Base-by-base conservation (phyloP, 1,140 invertebrate species). In the Cryptotermes secundus region DNA sequence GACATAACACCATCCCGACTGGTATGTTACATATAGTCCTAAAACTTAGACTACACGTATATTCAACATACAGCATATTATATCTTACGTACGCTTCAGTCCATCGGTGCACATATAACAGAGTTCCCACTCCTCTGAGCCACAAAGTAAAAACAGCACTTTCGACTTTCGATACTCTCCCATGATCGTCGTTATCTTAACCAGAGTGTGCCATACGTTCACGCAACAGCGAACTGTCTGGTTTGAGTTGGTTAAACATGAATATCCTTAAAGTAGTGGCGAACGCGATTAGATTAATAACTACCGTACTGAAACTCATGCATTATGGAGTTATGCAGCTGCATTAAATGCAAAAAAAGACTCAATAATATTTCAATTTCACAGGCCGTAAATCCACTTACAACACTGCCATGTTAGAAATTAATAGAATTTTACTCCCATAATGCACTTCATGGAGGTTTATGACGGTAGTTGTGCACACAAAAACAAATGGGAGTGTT, bases 351-450 rank as follows among this genome's bases (percentile, higher is more conserved):
- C 38, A 82, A 38, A 45, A 45, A 38, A 16, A 81, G 45, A 31
- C 14, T 26, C n/a, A 36, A 31, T 36, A 36, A 19, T 53, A 16
- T 45, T 45, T 49, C 16, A 59, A 36, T 83, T 79, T 65, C 59
- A 26, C 59, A 59, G n/a, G 72, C 83, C 83, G 59, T 35, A 83
- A 83, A 19, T 83, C 22, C 26, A 72, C 83, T 83, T 83, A 83
- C 83, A 83, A 72, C 83, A 59, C 83, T 42, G 83, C 83, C 83
- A 83, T 83, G 59, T 83, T 83, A 83, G 26, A 53, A 83, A 72
- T 83, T 83, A 83, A 49, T 83, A 83, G 83, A 83, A 83, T 83
- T 83, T 83, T 59, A 83, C 49, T 83, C 83, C 83, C 83, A 83
- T 34, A 83, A 83, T 83, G 38, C 83, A 49, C 31, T 65, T 22